phyloP scores from a whole-genome alignment of 2,797 vertebrate genomes.

The Nyctibius grandis region DNA sequence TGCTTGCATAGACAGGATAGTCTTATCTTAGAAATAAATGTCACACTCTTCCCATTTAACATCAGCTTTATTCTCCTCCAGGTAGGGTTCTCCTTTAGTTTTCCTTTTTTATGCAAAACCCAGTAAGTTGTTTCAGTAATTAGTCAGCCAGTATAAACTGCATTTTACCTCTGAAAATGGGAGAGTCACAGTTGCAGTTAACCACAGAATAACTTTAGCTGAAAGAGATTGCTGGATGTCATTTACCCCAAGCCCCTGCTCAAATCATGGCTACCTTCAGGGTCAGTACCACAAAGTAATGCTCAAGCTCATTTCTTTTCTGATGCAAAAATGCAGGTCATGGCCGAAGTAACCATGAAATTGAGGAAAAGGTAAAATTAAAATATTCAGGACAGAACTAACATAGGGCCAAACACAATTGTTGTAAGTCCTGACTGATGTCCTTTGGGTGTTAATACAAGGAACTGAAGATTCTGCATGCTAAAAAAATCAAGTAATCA shows the following conservation, averaged over 20 bases:
- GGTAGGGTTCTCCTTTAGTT: neutral
- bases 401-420: neutral
- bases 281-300: neutral
- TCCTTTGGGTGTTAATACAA: neutral
- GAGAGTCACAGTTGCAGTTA: neutral
- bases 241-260: neutral
- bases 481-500: neutral
- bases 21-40: slow-evolving; percentile 5
- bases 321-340: neutral
- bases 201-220: neutral
- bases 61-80: neutral
- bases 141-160: neutral
- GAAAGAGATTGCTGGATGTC: neutral
- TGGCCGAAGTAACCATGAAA: neutral
- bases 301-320: neutral
- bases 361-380: neutral
- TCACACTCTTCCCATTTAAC: neutral
- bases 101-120: neutral
- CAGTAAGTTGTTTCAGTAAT: slow-evolving; percentile 3
- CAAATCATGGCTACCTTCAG: neutral
- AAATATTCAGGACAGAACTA: neutral
- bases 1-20: neutral
- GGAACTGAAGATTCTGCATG: neutral
- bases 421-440: neutral
- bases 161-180: slow-evolving; percentile 2